Percentiles rank a stretch among this genome's conserved stretches.
These are phyloP conservation scores for Dryobota labecula DNA, from an alignment of 2,888 invertebrate species.

Conservation along the genomic window DNA sequence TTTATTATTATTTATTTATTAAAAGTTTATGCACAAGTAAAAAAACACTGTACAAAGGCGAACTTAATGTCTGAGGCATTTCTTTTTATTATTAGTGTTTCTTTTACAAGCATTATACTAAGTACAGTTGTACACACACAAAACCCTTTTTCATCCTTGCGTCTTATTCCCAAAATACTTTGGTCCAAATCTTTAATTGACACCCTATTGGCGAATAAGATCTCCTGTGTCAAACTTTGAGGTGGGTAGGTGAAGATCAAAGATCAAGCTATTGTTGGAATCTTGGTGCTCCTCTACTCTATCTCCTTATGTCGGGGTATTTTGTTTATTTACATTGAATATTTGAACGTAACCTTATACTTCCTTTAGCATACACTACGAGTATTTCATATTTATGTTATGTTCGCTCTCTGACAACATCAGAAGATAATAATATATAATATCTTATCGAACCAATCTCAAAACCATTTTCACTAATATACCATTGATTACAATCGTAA, in stretches of 20 bases:
- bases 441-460: conserved; percentile 47
- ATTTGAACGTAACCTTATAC: conserved; percentile 17
- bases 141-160: background rate
- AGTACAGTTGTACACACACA: background rate
- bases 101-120: background rate
- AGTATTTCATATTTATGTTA: conserved; percentile 12
- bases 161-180: conserved; percentile 27
- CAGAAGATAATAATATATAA: conserved; percentile 12
- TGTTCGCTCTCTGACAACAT: conserved; percentile 1
- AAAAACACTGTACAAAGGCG: too few species aligned
- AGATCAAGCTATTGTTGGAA: conserved; percentile 27
- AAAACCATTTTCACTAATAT: conserved; percentile 30
- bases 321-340: conserved; percentile 28
- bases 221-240: conserved; percentile 50
- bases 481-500: conserved; percentile 44
- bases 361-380: conserved; percentile 1
- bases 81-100: too few species aligned
- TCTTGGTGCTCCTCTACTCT: conserved; percentile 9
- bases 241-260: conserved; percentile 48
- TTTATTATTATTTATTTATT: too few species aligned
- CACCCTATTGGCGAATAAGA: conserved; percentile 29
- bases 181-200: conserved; percentile 32
- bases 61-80: too few species aligned
- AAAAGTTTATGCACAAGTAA: too few species aligned
- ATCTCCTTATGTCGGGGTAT: conserved; percentile 12